Evolutionary conservation across 2,113 vertebrate genomes (phyloP), one percentile per base, ranked within the genome.

Genomic region (Oriolus oriolus): DNA sequence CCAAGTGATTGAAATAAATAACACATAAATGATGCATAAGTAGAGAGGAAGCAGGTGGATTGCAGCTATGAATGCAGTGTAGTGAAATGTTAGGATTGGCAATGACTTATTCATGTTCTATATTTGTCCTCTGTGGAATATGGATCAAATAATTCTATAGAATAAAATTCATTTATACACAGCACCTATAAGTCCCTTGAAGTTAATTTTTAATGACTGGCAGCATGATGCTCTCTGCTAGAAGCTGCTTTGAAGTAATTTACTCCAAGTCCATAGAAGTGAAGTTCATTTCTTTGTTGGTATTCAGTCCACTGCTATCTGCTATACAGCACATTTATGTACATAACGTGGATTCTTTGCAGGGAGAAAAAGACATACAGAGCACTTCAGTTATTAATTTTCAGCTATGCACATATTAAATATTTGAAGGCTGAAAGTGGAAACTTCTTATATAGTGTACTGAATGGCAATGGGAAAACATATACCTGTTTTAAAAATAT

Each of bases 1-100:
- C 66, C 49, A 69, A 74, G 39, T 93, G 68, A 83, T 54, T 89
- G 91, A 95, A 97, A 95, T 95, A 97, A 96, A 86, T 91, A 96
- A 92, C 50, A 92, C 19, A 92, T 89, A 96, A 96, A 96, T 96
- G 91, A 96, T 95, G 66, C 75, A 96, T 75, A 90, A 94, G 52
- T 70, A 94, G 84, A 79, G 81, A 83, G 84, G 71, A 92, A 84
- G 81, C 57, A 70, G 77, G 84, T 93, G 50, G 35, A 70, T 93
- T 94, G 42, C 64, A 93, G 64, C 57, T 94, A 63, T 92, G 90
- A 94, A 96, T 84, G 88, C 54, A 90, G 26, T 74, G 18, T 78
- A 94, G 49, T 73, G 89, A 90, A 95, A 87, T 91, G 49, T 84
- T 93, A 84, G 57, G 52, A 80, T 20, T 88, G 41, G 65, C 33